Evolutionary conservation across 2,113 vertebrate genomes (phyloP).

Genomic region (Protomyctophum bolini): DNA sequence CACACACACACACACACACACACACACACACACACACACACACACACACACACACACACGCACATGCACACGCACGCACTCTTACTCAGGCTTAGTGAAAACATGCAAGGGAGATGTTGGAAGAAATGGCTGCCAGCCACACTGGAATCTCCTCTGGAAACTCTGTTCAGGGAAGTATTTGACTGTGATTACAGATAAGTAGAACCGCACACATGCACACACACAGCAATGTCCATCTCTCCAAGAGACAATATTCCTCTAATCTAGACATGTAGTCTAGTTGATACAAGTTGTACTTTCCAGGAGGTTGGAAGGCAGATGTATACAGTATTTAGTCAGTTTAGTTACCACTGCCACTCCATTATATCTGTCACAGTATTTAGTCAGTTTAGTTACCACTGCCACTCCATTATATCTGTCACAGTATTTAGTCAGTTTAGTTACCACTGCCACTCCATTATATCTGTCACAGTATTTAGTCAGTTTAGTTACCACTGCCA

Average conservation of each 20-base stretch:
- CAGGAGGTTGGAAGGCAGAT: slow-evolving; percentile 45
- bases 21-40: slow-evolving; percentile 31
- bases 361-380: slow-evolving; percentile 57
- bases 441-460: too few species aligned
- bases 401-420: slow-evolving; percentile 47
- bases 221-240: slow-evolving; percentile 31
- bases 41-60: slow-evolving; percentile 5
- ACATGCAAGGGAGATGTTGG: slow-evolving; percentile 28
- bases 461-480: too few species aligned
- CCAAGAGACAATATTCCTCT: slow-evolving; percentile 4
- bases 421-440: too few species aligned
- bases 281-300: slow-evolving; percentile 32
- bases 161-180: slow-evolving; percentile 42
- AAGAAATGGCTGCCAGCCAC: slow-evolving; percentile 60
- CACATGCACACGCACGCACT: neutral
- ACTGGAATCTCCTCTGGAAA: slow-evolving; percentile 55
- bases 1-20: slow-evolving; percentile 45
- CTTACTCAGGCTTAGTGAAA: slow-evolving; percentile 21
- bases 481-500: too few species aligned
- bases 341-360: slow-evolving; percentile 47
- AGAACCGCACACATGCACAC: slow-evolving; percentile 42
- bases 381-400: slow-evolving; percentile 51
- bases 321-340: slow-evolving; percentile 48
- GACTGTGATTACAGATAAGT: slow-evolving; percentile 70
- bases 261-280: slow-evolving; percentile 19